phyloP scores from a whole-genome alignment of 2,113 vertebrate genomes.

The Nothoprocta perdicaria region DNA sequence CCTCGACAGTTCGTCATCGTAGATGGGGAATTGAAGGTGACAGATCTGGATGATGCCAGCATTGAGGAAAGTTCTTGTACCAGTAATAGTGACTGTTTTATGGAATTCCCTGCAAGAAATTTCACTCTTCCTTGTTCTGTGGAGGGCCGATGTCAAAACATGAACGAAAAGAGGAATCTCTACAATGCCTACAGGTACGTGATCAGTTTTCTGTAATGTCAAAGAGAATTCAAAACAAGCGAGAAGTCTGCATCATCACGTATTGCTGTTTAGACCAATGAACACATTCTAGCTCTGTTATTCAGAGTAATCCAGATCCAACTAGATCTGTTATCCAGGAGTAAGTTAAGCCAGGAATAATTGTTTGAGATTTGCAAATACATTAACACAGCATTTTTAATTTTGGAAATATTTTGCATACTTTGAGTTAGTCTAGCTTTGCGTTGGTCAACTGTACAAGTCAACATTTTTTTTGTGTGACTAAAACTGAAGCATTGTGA shows the following conservation, averaged over 20 bases:
- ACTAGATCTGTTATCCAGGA: background rate
- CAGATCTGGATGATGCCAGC: constrained; percentile 87
- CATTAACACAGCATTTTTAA: background rate
- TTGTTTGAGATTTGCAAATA: constrained; percentile 1
- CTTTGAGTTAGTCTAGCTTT: background rate
- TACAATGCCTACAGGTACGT: constrained; percentile 90
- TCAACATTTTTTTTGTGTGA: background rate
- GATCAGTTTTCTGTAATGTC: background rate
- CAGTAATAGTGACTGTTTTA: constrained; percentile 76
- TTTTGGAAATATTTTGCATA: background rate
- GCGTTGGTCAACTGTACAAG: background rate
- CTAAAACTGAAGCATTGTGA: background rate
- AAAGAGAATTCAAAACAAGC: background rate
- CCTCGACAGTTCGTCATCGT: constrained; percentile 90
- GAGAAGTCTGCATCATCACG: background rate
- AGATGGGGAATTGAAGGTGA: constrained; percentile 89
- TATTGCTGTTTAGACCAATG: background rate
- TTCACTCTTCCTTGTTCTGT: constrained; percentile 85
- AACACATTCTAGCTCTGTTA: background rate
- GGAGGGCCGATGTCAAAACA: constrained; percentile 83
- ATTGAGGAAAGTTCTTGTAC: constrained; percentile 84
- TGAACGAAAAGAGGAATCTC: constrained; percentile 91
- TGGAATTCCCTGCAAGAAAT: constrained; percentile 89
- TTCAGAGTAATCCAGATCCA: too few relatives aligned
- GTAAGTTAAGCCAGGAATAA: background rate